Evolutionary conservation across 2,113 vertebrate species (phyloP), one percentile per base, ranked within the genome.

Genomic region (Pachyramphus minor): DNA sequence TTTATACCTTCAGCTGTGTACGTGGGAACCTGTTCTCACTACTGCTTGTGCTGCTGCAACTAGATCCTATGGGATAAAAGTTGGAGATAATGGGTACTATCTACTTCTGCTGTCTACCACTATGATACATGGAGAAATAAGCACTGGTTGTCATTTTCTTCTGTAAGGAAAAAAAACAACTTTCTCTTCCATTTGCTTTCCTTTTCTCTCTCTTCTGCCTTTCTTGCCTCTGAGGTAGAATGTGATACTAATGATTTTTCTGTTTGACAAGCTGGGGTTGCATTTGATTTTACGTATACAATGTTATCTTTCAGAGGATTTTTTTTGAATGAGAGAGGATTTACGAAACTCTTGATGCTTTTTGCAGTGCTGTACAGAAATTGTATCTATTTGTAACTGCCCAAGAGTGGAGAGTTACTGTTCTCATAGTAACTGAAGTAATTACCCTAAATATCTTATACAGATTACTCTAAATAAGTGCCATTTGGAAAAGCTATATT

Each of bases 21-120:
- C 4, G 3, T 6, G 2, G n/a, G 9, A 9, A n/a, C 17, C 60
- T 47, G 67, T 27, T 21, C 45, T 73, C 14, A 1, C 24, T 15
- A 11, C 11, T 1, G 4, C 16, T 58, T 14, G 7, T 0, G 3
- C 67, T 53, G n/a, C 24, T 66, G 14, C 45, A 31, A 3, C 28
- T 23, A 18, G 17, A 27, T 73, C 11, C 52, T 31, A 21, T 9
- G 44, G 15, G 25, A 52, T 39, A 7, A 19, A 53, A 47, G 33
- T 23, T 50, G 33, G 23, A 37, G 47, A 12, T 81, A 37, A 47
- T 0, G 1, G 44, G 22, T 11, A 8, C 16, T 49, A 1, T 21
- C 53, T 5, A 2, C 5, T 37, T 68, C 22, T 79, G 28, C 33
- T 49, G 3, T n/a, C 41, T 44, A 6, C 28, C 12, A 7, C 63